Conservation (phyloP, 2,888 invertebrate species). For the Rhingia rostrata region DNA sequence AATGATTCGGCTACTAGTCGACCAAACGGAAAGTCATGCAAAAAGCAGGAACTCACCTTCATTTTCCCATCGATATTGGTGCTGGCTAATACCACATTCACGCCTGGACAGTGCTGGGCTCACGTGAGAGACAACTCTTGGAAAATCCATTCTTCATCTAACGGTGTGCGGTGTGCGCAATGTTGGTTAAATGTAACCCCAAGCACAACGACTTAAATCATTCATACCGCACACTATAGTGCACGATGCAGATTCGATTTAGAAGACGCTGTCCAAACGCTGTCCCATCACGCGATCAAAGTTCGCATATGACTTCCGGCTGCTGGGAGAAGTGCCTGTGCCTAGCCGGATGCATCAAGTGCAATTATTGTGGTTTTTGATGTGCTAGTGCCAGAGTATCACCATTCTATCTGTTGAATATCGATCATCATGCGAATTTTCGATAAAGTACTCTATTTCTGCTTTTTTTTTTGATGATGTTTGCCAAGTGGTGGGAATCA, state of each 20-base stretch:
- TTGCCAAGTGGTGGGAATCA: slow-evolving; percentile 24
- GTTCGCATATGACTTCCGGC: slow-evolving; percentile 62
- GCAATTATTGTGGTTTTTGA: slow-evolving; percentile 37
- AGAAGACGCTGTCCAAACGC: slow-evolving; percentile 25
- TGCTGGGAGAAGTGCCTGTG: slow-evolving; percentile 16
- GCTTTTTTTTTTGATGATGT: slow-evolving; percentile 12
- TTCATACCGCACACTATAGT: slow-evolving; percentile 59
- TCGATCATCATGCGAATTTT: slow-evolving; percentile 27
- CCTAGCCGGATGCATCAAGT: slow-evolving; percentile 55
- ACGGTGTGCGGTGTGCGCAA: slow-evolving; percentile 71
- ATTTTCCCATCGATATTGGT: slow-evolving; percentile 68
- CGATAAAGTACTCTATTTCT: background rate
- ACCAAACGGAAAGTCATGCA: slow-evolving; percentile 66
- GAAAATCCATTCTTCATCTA: slow-evolving; percentile 55
- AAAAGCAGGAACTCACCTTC: slow-evolving; percentile 65
- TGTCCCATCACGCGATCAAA: slow-evolving; percentile 62
- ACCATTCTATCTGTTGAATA: slow-evolving; percentile 16
- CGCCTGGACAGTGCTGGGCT: slow-evolving; percentile 62
- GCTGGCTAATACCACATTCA: slow-evolving; percentile 66
- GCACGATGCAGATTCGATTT: slow-evolving; percentile 64
- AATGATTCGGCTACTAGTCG: slow-evolving; percentile 72
- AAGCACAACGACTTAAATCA: slow-evolving; percentile 68
- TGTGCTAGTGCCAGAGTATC: slow-evolving; percentile 1
- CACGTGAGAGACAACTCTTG: slow-evolving; percentile 62
- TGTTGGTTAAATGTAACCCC: slow-evolving; percentile 70